phyloP scores from a whole-genome alignment of 2,113 vertebrate genomes.

The Pseudonaja textilis region DNA sequence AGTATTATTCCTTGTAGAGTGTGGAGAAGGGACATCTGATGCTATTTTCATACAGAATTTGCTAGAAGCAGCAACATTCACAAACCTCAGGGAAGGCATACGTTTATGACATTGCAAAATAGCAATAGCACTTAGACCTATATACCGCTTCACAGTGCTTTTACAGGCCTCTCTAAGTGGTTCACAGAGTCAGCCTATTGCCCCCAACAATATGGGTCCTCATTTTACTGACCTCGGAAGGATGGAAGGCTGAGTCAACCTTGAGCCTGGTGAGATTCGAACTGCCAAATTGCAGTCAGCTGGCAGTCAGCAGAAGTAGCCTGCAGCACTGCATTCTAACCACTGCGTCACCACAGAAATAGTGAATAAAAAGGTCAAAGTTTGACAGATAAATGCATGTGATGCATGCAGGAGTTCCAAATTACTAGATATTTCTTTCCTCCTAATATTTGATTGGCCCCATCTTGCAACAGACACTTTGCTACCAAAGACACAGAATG shows the following conservation, averaged over 20 bases:
- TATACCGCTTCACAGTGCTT: too few relatives aligned
- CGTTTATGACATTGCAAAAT: constrained; percentile 12
- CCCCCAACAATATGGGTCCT: too few relatives aligned
- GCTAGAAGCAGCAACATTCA: background rate
- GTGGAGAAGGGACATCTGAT: background rate
- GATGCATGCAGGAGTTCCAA: background rate
- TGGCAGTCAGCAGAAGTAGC: too few relatives aligned
- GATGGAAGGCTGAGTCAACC: too few relatives aligned
- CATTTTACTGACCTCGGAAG: too few relatives aligned
- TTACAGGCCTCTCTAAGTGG: too few relatives aligned
- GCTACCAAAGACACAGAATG: background rate
- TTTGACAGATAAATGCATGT: background rate
- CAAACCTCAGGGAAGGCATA: constrained; percentile 17
- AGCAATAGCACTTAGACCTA: too few relatives aligned
- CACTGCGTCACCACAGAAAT: background rate
- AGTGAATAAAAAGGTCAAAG: background rate
- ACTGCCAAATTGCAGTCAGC: too few relatives aligned
- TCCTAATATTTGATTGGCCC: background rate
- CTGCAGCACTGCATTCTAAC: too few relatives aligned
- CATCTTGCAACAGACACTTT: background rate
- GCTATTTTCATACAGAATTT: background rate
- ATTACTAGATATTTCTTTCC: background rate
- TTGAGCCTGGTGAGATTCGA: too few relatives aligned
- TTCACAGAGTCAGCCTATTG: too few relatives aligned
- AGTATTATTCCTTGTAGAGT: background rate